Evolutionary conservation across 2,888 invertebrate species (phyloP).

Genomic region (Xestia rhomboidea): DNA sequence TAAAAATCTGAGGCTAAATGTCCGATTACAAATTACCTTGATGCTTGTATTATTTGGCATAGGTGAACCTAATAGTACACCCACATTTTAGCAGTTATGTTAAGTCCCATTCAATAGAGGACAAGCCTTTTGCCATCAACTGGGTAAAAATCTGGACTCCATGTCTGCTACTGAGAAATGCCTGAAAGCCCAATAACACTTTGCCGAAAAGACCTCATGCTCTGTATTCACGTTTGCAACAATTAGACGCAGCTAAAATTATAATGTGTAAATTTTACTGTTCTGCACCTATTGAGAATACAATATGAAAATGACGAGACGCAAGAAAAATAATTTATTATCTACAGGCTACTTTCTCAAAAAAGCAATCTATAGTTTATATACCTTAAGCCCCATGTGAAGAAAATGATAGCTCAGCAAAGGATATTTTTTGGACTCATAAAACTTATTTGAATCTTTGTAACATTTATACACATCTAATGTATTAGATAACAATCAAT

Average conservation of each 20-base stretch:
- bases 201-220: neutral
- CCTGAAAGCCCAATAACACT: neutral
- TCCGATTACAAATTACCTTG: neutral
- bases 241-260: neutral
- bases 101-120: neutral
- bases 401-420: conserved; percentile 15
- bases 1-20: neutral
- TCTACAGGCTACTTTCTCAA: too few species aligned
- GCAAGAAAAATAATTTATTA: neutral
- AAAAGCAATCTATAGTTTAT: neutral
- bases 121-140: neutral
- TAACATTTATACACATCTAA: neutral
- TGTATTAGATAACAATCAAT: neutral
- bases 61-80: neutral
- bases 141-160: neutral
- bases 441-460: neutral
- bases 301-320: neutral
- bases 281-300: neutral
- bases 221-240: neutral
- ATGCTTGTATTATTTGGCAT: neutral
- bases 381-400: neutral
- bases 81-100: neutral
- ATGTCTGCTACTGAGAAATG: neutral
- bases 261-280: neutral
- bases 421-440: conserved; percentile 4